Conservation (phyloP, 2,888 invertebrate genomes). For the Zygothrica quintamaculata region DNA sequence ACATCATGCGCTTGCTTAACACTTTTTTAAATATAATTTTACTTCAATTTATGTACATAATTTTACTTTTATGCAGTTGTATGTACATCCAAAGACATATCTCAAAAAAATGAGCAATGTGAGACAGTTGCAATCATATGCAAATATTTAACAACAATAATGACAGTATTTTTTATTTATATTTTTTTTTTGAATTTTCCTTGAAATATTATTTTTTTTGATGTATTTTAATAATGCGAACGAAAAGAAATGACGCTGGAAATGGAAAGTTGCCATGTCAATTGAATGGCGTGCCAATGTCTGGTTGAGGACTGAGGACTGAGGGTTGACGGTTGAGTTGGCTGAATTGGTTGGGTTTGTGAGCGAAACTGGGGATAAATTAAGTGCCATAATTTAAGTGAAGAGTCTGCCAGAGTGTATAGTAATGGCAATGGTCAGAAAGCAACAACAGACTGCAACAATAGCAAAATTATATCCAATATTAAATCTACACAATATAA, state of each 20-base stretch:
- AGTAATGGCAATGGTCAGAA: constrained; percentile 64
- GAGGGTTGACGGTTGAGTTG: no score
- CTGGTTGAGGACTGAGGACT: constrained; percentile 2
- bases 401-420: constrained; percentile 40
- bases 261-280: constrained; percentile 34
- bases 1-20: not conserved
- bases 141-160: constrained; percentile 28
- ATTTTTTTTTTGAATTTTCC: no score
- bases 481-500: constrained; percentile 76
- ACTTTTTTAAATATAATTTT: not conserved
- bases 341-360: no score
- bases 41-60: no score
- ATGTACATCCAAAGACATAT: constrained; percentile 5
- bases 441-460: constrained; percentile 44
- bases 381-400: constrained; percentile 58
- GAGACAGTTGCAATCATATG: constrained; percentile 19
- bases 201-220: constrained; percentile 20
- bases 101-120: constrained; percentile 9
- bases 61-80: no score
- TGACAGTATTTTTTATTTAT: no score
- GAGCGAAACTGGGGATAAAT: constrained; percentile 43
- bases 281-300: constrained; percentile 43
- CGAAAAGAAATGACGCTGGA: constrained; percentile 16
- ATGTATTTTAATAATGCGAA: no score
- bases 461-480: constrained; percentile 73